These are phyloP conservation scores for Magallana nippona DNA, from an alignment of 2,888 invertebrate genomes.

Conservation along the genomic window DNA sequence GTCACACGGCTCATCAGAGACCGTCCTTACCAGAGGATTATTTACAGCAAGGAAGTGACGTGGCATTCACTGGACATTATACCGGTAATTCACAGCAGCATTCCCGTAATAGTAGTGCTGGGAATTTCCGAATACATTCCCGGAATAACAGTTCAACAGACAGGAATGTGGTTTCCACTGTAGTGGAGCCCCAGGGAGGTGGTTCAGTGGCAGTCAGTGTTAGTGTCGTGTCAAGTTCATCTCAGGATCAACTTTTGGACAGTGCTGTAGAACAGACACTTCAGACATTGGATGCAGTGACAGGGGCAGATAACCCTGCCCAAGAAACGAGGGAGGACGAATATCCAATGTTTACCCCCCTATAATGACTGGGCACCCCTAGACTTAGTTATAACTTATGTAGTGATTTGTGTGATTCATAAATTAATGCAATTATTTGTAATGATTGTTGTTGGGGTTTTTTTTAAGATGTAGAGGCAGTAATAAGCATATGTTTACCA, in stretches of 20 bases:
- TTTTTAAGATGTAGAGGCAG: background rate
- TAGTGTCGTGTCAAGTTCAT: conserved; percentile 28
- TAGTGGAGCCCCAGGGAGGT: conserved; percentile 18
- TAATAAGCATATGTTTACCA: background rate
- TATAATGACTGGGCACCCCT: conserved; percentile 30
- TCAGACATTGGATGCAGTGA: conserved; percentile 47
- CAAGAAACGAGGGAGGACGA: conserved; percentile 40
- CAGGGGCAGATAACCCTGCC: conserved; percentile 31
- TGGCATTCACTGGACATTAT: conserved; percentile 63
- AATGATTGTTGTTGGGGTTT: too few species aligned
- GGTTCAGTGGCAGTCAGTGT: conserved; percentile 36
- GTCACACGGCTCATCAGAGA: conserved; percentile 59
- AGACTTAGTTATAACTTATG: background rate
- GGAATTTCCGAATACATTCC: conserved; percentile 37
- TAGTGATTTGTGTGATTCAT: background rate
- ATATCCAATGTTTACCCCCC: conserved; percentile 50
- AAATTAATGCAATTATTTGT: background rate
- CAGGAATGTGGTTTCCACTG: conserved; percentile 2
- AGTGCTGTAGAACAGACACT: conserved; percentile 46
- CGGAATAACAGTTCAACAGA: conserved; percentile 28
- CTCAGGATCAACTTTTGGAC: conserved; percentile 38
- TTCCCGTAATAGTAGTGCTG: conserved; percentile 37
- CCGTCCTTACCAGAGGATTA: conserved; percentile 61
- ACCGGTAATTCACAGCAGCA: conserved; percentile 36
- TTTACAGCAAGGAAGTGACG: conserved; percentile 56